phyloP scores from a whole-genome alignment of 2,113 vertebrate genomes.

The Melanotaenia duboulayi region DNA sequence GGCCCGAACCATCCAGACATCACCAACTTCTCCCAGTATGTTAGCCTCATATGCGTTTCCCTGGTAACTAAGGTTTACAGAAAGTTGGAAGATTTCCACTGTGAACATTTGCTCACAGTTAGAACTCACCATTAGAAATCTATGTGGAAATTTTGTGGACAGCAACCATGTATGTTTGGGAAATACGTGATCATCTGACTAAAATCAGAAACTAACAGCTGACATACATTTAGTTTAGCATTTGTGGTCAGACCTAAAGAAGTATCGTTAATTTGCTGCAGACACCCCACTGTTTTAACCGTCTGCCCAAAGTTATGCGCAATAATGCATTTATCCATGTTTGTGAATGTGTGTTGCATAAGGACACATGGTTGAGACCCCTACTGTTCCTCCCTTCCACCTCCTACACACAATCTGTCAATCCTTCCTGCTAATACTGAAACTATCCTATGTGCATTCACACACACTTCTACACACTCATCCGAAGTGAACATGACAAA shows the following conservation, averaged over 20 bases:
- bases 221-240: neutral
- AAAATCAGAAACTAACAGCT: neutral
- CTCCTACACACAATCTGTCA: constrained; percentile 73
- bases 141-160: neutral
- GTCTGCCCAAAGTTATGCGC: constrained; percentile 51
- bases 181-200: neutral
- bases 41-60: constrained; percentile 12
- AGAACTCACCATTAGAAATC: constrained; percentile 18
- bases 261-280: constrained; percentile 9
- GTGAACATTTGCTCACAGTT: constrained; percentile 36
- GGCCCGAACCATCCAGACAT: neutral
- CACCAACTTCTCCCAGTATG: neutral
- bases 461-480: constrained; percentile 21
- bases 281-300: constrained; percentile 40
- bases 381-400: constrained; percentile 62
- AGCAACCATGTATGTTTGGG: neutral
- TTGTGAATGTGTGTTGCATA: constrained; percentile 25
- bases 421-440: constrained; percentile 40
- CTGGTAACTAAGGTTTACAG: constrained; percentile 35
- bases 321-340: constrained; percentile 17
- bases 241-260: constrained; percentile 20
- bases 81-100: constrained; percentile 30
- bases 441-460: constrained; percentile 29
- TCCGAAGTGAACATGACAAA: constrained; percentile 55
- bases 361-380: constrained; percentile 56